Percentiles rank a stretch among this genome's conserved stretches.
phyloP scores from a whole-genome alignment of 2,113 vertebrate species.

The Gambusia holbrooki region DNA sequence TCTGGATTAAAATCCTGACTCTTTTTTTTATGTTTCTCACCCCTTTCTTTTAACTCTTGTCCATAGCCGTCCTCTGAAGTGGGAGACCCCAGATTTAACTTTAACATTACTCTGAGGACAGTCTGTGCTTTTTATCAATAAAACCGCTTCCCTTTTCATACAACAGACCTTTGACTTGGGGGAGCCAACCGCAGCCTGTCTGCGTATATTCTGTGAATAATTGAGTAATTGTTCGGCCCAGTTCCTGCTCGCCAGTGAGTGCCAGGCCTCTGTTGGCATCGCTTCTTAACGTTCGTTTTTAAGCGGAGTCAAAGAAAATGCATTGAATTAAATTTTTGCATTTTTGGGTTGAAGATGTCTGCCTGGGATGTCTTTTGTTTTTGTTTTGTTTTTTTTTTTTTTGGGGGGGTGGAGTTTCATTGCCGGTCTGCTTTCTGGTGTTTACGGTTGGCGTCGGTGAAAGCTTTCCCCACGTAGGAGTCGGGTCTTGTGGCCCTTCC shows the following conservation, averaged over 20 bases:
- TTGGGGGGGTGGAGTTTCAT: not conserved
- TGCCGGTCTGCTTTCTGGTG: not conserved
- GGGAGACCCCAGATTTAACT: not conserved
- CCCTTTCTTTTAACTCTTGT: not conserved
- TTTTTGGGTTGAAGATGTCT: constrained; percentile 5
- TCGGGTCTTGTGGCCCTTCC: not conserved
- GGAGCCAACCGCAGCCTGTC: not conserved
- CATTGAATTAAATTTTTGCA: too few relatives aligned
- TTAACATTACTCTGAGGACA: not conserved
- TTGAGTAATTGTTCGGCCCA: not conserved
- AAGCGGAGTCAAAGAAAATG: too few relatives aligned
- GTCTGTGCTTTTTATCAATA: not conserved
- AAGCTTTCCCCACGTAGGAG: not conserved
- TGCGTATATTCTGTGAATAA: not conserved
- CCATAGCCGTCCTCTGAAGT: too few relatives aligned
- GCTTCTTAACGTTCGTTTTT: too few relatives aligned
- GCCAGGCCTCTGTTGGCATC: too few relatives aligned
- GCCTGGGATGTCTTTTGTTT: not conserved
- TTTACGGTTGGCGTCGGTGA: constrained; percentile 38
- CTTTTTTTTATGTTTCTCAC: not conserved
- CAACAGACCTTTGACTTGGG: not conserved
- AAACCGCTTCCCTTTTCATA: not conserved
- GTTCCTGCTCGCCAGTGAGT: not conserved
- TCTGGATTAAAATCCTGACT: not conserved
- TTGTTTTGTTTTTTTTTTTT: not conserved